phyloP scores from a whole-genome alignment of 1,140 invertebrate genomes.

The Sarcophaga peregrina region DNA sequence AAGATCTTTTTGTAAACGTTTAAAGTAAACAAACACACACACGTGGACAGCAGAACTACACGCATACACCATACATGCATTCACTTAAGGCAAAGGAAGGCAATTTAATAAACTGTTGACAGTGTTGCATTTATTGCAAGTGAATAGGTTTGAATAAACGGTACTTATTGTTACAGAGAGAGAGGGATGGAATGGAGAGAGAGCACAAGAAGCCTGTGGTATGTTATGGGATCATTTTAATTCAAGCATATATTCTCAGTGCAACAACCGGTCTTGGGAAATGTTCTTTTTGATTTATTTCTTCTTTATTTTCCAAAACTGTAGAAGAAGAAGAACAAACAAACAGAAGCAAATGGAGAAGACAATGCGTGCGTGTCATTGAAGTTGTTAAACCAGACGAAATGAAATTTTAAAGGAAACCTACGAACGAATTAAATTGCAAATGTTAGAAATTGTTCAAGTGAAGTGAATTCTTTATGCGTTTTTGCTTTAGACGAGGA shows the following conservation, averaged over 20 bases:
- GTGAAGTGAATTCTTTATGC: background rate
- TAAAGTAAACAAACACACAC: too few relatives aligned
- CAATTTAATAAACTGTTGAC: background rate
- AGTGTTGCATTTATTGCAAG: background rate
- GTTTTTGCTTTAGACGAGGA: background rate
- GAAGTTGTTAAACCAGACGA: conserved; percentile 10
- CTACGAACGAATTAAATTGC: background rate
- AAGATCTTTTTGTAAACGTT: too few relatives aligned
- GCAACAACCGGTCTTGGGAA: conserved; percentile 21
- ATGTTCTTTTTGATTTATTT: conserved; percentile 2
- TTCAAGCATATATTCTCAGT: background rate
- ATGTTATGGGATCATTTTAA: background rate
- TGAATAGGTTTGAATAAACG: background rate
- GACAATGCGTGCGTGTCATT: conserved; percentile 40
- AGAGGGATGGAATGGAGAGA: too few relatives aligned
- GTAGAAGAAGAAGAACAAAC: background rate
- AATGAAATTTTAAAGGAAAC: conserved; percentile 3
- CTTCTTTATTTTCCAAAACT: background rate
- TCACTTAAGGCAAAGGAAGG: too few relatives aligned
- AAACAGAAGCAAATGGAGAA: background rate
- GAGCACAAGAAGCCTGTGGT: background rate
- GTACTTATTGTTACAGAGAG: too few relatives aligned
- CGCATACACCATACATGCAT: too few relatives aligned
- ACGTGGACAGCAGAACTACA: too few relatives aligned
- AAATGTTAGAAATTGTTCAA: background rate